Evolutionary conservation across 2,113 vertebrate genomes (phyloP).

Genomic region (Azemiops feae): DNA sequence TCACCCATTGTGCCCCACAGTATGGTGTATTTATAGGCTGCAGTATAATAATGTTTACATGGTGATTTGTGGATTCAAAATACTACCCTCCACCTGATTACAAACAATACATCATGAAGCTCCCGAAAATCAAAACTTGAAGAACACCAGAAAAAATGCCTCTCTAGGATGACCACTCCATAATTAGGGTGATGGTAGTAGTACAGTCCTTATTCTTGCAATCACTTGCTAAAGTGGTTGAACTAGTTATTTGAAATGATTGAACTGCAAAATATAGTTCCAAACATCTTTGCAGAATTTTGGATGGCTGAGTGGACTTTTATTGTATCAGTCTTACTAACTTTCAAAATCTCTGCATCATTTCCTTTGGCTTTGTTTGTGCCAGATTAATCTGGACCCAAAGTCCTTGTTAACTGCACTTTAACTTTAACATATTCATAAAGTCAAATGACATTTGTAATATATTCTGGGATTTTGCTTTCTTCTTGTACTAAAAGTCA

Average conservation of each 20-base stretch:
- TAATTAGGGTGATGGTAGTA: not conserved
- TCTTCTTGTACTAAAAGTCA: not conserved
- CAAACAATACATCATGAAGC: not conserved
- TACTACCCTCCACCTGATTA: not conserved
- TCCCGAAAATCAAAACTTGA: not conserved
- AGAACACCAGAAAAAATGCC: not conserved
- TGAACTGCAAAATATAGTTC: not conserved
- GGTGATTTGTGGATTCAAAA: not conserved
- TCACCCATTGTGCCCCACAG: not conserved
- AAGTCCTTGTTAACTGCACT: not conserved
- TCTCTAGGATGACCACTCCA: not conserved
- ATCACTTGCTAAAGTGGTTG: not conserved
- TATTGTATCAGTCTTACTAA: not conserved
- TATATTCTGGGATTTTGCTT: not conserved
- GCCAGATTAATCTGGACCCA: not conserved
- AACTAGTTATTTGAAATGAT: not conserved
- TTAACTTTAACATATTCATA: not conserved
- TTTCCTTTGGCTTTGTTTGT: not conserved
- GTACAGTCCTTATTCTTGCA: not conserved
- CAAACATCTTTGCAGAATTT: not conserved
- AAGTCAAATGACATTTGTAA: not conserved
- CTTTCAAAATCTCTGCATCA: not conserved
- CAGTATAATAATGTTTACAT: not conserved
- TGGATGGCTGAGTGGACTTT: not conserved
- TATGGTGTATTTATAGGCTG: not conserved